Base-by-base conservation (phyloP, 2,113 vertebrate genomes). In the Thunnus maccoyii region DNA sequence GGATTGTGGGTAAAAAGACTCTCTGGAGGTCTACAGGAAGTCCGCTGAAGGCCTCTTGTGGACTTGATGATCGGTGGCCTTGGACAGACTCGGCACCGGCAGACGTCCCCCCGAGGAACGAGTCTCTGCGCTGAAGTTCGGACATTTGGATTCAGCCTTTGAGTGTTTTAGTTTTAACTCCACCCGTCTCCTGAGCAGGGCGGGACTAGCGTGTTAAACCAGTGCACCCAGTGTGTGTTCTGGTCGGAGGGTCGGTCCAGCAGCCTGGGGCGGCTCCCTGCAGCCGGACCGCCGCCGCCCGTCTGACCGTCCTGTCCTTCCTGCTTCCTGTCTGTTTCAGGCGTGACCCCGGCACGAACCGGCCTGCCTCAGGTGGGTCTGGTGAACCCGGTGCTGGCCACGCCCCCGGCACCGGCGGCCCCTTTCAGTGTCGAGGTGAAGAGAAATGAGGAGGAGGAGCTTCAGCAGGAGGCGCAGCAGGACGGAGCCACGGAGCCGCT, bases 331-430 rank as follows among this genome's bases (percentile, higher is more conserved):
- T 84, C 50, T 82, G 27, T 83, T 91, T 30, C 93, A 98, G 97
- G 97, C 73, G 97, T 98, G 60, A 98, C 97, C 16, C 97, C 97
- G 0, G 96, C 95, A 17, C 94, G 96, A 4, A 94, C 96, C 0
- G 89, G 95, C 52, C 92, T 98, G 50, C 97, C 97, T 0, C 97
- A 97, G 63, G 97, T 98, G 85, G 97, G 97, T 0, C 94, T 99
- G 5, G 97, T 99, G 41, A 99, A 97, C 51, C 97, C 97, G 2
- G 96, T 98, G 67, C 91, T 99, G 84, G 95, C 97, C 25, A 97
- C 96, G 0, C 96, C 97, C 0, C 97, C 96, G 0, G 89, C 94
- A 83, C 56, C 72, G 86, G 89, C 93, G 82, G 70, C 80, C 3
- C 47, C 41, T 1, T 18, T 71, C 12, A 85, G 87, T 1, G 92